phyloP scores from a whole-genome alignment of 1,140 invertebrate genomes.

The Campoletis sonorensis region DNA sequence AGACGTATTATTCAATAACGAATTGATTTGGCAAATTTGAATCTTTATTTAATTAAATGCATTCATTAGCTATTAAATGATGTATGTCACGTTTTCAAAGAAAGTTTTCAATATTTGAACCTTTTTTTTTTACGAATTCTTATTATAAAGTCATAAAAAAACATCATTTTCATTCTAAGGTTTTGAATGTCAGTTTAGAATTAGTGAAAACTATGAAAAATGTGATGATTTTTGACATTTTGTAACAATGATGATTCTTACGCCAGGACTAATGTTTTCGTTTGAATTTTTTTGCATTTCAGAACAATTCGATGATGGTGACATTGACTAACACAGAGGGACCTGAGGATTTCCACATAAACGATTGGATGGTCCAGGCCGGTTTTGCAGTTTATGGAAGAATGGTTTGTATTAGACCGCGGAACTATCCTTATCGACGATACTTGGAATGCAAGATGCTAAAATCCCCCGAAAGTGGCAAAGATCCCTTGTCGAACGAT shows the following conservation, averaged over 20 bases:
- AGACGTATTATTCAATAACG: too few species aligned
- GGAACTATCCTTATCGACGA: constrained; percentile 44
- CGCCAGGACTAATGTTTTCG: not conserved
- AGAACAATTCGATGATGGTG: constrained; percentile 68
- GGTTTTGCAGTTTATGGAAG: constrained; percentile 59
- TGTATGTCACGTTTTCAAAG: too few species aligned
- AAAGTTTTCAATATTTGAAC: too few species aligned
- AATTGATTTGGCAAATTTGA: too few species aligned
- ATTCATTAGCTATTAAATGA: too few species aligned
- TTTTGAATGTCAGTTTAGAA: too few species aligned
- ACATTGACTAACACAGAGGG: constrained; percentile 61
- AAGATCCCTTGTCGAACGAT: not conserved
- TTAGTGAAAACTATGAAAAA: too few species aligned
- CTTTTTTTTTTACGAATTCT: too few species aligned
- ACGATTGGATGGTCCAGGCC: constrained; percentile 64
- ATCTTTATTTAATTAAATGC: too few species aligned
- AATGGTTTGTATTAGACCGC: constrained; percentile 66
- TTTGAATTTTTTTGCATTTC: constrained; percentile 47
- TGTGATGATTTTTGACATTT: too few species aligned
- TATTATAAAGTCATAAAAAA: not conserved
- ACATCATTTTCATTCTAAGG: too few species aligned
- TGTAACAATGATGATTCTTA: too few species aligned
- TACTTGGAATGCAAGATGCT: constrained; percentile 27
- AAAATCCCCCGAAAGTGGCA: not conserved
- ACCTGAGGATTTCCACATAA: constrained; percentile 61